These are phyloP conservation scores for Rhynchomys soricoides DNA, from an alignment of 2,113 vertebrate genomes.

Conservation along the genomic window DNA sequence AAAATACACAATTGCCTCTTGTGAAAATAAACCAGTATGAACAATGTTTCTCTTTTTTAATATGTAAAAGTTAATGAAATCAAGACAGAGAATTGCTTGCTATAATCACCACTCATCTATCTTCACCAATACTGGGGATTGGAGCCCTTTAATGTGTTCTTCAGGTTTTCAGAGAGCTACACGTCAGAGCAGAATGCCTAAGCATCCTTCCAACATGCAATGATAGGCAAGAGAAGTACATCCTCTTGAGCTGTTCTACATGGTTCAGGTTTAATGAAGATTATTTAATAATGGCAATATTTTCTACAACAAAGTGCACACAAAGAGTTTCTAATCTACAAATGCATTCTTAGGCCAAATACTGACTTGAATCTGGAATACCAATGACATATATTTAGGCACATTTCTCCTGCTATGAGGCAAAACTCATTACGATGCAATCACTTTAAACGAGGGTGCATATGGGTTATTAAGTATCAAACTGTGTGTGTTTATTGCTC, in stretches of 20 bases:
- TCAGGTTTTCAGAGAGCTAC: neutral
- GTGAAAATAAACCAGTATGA: neutral
- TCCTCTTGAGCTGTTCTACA: neutral
- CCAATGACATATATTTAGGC: slow-evolving; percentile 69
- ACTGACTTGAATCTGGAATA: slow-evolving; percentile 66
- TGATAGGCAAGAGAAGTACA: neutral
- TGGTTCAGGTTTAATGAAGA: neutral
- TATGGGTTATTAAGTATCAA: slow-evolving; percentile 81
- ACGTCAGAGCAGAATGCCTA: neutral
- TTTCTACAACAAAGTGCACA: slow-evolving; percentile 14
- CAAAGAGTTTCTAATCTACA: slow-evolving; percentile 8
- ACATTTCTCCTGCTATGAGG: slow-evolving; percentile 57
- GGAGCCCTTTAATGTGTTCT: neutral
- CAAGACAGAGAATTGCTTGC: neutral
- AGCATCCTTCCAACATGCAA: neutral
- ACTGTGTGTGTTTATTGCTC: slow-evolving; percentile 79
- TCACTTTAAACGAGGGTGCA: slow-evolving; percentile 69
- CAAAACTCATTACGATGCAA: slow-evolving; percentile 78
- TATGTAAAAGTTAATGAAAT: slow-evolving; percentile 18
- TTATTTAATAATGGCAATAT: slow-evolving; percentile 55
- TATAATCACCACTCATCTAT: neutral
- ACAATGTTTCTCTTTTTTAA: neutral
- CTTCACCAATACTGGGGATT: neutral
- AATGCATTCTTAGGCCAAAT: neutral
- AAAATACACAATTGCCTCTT: neutral